phyloP scores from a whole-genome alignment of 2,888 invertebrate genomes.

The Noctua fimbriata region DNA sequence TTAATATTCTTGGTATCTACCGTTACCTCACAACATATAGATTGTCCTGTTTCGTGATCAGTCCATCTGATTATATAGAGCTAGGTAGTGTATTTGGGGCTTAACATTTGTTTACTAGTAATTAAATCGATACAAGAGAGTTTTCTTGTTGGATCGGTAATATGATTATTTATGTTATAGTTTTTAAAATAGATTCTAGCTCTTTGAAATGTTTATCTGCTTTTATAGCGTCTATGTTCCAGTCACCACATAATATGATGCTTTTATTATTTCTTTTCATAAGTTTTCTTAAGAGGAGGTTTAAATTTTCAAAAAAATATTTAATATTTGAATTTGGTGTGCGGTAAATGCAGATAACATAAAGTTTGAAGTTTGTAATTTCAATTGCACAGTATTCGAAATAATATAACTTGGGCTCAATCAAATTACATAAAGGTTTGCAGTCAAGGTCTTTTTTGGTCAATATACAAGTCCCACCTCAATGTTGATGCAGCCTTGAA shows the following conservation, averaged over 20 bases:
- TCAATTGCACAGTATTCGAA: neutral
- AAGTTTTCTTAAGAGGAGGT: too few relatives aligned
- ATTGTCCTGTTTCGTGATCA: too few relatives aligned
- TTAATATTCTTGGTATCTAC: too few relatives aligned
- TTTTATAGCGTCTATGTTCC: neutral
- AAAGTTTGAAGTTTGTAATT: too few relatives aligned
- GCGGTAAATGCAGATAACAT: neutral
- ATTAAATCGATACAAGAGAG: neutral
- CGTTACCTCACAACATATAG: too few relatives aligned
- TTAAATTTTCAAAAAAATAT: too few relatives aligned
- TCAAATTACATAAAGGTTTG: neutral
- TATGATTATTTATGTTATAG: neutral
- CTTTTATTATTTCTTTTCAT: too few relatives aligned
- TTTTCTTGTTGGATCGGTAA: neutral
- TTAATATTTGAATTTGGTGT: too few relatives aligned
- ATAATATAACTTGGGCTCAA: neutral
- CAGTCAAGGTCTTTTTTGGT: neutral
- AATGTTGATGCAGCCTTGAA: neutral
- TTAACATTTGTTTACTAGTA: too few relatives aligned
- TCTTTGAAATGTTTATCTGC: neutral
- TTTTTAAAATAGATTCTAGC: neutral
- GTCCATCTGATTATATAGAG: too few relatives aligned
- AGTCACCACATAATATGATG: too few relatives aligned
- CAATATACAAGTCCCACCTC: neutral
- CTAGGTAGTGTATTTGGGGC: too few relatives aligned